Evolutionary conservation across 1,140 invertebrate genomes (phyloP), one percentile per base, ranked within the genome.

Genomic region (Chironomus tepperi): DNA sequence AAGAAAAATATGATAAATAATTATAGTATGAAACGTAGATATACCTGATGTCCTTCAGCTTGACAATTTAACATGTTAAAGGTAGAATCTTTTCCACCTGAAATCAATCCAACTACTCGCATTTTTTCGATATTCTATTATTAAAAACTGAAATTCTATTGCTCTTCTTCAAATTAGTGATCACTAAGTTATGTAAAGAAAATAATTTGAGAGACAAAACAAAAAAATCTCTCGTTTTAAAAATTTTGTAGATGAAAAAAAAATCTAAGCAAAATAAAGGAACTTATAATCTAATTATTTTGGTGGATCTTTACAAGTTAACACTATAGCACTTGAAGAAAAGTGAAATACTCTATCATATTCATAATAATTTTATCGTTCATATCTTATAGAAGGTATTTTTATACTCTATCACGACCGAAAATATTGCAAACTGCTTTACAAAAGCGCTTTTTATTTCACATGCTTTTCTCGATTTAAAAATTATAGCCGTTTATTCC

Each of bases 51-150:
- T 43, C 97, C 97, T 81, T 95, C 93, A 79, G 91, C 91, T 78
- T 98, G 89, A 85, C 97, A 99, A 85, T 98, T 93, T 90, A 98
- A 92, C 91, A 99, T 95, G 83, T 98, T 99, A 84, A 94, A 99
- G 84, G 93, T 97, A 85, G 97, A 98, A 85, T 99, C 98, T 85
- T 99, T 99, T 75, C 98, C 98, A 79, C 98, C 98, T 85, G 96
- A 98, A 77, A 96, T 89, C 81, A 97, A 86, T 74, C 92, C 94
- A 75, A 95, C 93, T 75, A 95, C 92, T 84, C 88, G 91, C 94
- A 96, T 97, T 79, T 82, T 87, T n/a, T 18, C 18, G 10, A 19
- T 70, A 21, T 7, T 21, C 16, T 70, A 18, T 10, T 70, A 18
- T 70, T 18, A 12, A 70, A 34, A 34, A 34, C 24, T 34, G 24